A percentile compares a stretch with the other conserved stretches of the same genome.
phyloP scores from a whole-genome alignment of 2,888 invertebrate genomes.

The Pediacus dermestoides region DNA sequence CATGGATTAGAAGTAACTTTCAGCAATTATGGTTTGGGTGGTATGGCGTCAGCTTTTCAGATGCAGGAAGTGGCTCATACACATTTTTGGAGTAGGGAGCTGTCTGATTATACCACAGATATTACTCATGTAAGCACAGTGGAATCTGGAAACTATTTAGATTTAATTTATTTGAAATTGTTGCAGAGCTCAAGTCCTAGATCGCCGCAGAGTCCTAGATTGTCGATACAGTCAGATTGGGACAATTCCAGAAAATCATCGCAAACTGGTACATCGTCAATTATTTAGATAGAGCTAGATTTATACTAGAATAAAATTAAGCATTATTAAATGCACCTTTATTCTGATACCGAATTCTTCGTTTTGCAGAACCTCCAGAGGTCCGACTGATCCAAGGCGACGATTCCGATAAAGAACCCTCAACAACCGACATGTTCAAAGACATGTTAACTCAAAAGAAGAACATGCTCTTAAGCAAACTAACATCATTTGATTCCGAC shows the following conservation, averaged over 20 bases:
- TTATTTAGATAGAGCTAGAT: slow-evolving; percentile 1
- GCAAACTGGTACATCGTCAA: slow-evolving; percentile 54
- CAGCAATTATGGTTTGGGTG: slow-evolving; percentile 90
- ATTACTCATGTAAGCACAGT: slow-evolving; percentile 45
- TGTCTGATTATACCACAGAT: slow-evolving; percentile 58
- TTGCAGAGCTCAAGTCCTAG: slow-evolving; percentile 61
- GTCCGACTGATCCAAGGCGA: slow-evolving; percentile 56
- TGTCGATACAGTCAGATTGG: slow-evolving; percentile 54
- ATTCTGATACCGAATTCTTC: slow-evolving; percentile 4
- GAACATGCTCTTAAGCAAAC: slow-evolving; percentile 78
- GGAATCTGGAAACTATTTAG: too few relatives aligned
- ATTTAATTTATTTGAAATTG: slow-evolving; percentile 15
- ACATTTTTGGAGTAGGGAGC: slow-evolving; percentile 92
- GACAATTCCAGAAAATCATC: slow-evolving; percentile 64
- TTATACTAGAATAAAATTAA: neutral
- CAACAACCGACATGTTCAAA: slow-evolving; percentile 88
- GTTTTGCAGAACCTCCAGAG: slow-evolving; percentile 56
- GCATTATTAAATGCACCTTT: neutral
- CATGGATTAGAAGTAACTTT: slow-evolving; percentile 90
- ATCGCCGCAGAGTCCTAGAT: slow-evolving; percentile 61
- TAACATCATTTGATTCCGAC: slow-evolving; percentile 88
- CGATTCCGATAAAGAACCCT: slow-evolving; percentile 65
- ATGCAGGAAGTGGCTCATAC: slow-evolving; percentile 98
- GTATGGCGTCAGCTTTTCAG: slow-evolving; percentile 96
- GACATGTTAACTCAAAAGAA: slow-evolving; percentile 92